Base-by-base conservation (phyloP, 2,113 vertebrate genomes). In the Phalacrocorax brasilianus region DNA sequence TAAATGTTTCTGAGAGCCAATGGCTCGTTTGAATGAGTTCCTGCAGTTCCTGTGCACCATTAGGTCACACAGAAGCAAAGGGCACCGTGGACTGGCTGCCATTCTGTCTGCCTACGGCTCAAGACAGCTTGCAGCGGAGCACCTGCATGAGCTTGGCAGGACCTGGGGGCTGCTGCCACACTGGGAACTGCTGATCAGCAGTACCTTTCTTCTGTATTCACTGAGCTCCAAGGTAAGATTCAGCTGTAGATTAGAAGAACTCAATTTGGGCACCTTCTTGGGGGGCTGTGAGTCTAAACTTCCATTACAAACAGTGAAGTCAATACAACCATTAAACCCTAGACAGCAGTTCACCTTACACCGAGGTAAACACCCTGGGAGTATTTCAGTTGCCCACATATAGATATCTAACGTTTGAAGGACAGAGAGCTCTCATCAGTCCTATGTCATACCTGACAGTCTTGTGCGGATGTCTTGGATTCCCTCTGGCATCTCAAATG, bases 21-120 rank as follows among this genome's bases (percentile, higher is more conserved):
- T 18, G 20, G 21, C 16, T 82, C 11, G 52, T 50, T 32, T 71
- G 33, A 85, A 50, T 75, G 24, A 56, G 21, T 71, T 7, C 10
- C 45, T 74, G 49, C 4, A 83, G 53, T 75, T 3, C 6, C 18
- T 33, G 21, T 27, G 38, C 44, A 67, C 33, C 17, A 50, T 62
- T n/a, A 20, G 30, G n/a, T 75, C 47, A 38, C 8, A 28, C 20
- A 76, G 45, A 66, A 4, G 10, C 14, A 38, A 59, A 76, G 27
- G 12, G 7, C 19, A 42, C 40, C 3, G 1, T 13, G 40, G 23
- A n/a, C 9, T 2, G 1, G 12, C 20, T 61, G 6, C 4, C 12
- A 55, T 83, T 84, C 53, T 65, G 8, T 10, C 50, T 65, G 44
- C 24, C n/a, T 52, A 11, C 13, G 20, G 45, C n/a, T n/a, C n/a